Evolutionary conservation across 2,797 vertebrate species (phyloP).

Genomic region (Catharus ustulatus): DNA sequence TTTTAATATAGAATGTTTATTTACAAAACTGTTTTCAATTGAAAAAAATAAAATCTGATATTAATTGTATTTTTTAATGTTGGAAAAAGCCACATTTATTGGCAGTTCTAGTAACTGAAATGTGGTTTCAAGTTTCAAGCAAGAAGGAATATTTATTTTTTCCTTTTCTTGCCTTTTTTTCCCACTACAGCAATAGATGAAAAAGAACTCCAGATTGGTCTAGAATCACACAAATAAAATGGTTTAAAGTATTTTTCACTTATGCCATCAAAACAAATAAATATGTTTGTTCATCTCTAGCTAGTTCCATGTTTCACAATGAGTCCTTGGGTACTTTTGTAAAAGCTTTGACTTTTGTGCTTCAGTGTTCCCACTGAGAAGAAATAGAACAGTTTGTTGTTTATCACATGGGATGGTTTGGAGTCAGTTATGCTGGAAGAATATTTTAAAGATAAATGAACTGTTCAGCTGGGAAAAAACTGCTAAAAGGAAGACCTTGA

Average conservation of each 20-base stretch:
- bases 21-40: background rate
- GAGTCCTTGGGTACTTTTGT: background rate
- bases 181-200: background rate
- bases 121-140: background rate
- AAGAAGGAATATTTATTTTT: background rate
- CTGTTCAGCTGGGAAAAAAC: background rate
- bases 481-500: background rate
- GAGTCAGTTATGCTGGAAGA: background rate
- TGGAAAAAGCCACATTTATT: background rate
- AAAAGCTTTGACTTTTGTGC: background rate
- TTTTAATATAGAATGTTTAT: background rate
- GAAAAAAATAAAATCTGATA: accelerated
- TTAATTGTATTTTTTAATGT: background rate
- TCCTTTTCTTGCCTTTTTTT: background rate
- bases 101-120: background rate
- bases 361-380: background rate
- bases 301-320: background rate
- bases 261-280: background rate
- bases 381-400: background rate
- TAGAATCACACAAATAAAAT: background rate
- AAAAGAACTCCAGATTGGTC: background rate
- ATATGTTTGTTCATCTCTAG: background rate
- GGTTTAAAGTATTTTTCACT: background rate
- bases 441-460: conserved; percentile 14
- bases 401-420: background rate